Base-by-base conservation (phyloP, 2,888 invertebrate genomes). In the Scaptomyza reducta region DNA sequence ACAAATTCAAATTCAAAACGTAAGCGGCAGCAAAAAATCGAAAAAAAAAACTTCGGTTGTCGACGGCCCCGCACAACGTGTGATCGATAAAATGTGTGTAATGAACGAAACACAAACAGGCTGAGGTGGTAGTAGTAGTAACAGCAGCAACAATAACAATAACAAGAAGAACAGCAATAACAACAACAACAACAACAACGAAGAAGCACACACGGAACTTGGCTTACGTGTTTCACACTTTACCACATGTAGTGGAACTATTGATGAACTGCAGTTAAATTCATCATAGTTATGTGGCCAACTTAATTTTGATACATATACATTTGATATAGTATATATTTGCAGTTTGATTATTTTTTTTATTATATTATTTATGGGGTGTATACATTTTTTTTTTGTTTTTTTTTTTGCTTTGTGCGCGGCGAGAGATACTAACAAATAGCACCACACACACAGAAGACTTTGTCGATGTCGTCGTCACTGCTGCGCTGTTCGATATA, bases 401-500 rank as follows among this genome's bases (percentile, higher is more conserved):
- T 33, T 10, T 31, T n/a, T 35, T 49, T 62, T 65, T 70, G 56
- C 69, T 51, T 73, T 77, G 71, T 76, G 71, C 84, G 65, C 70
- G 73, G 69, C 76, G 76, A 61, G 74, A 74, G 74, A 74, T 70
- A 75, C 75, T 56, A 71, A 75, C 67, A 75, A 74, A 74, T 67
- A 70, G 61, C 66, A 70, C 51, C 66, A 76, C 62, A 75, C 72
- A 75, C 72, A 76, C 65, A 65, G 61, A 73, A 65, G 61, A 73
- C 62, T 51, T 57, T 45, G 51, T 60, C 65, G 66, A 57, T 45
- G 51, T 60, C 64, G 66, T 79, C 73, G 77, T 79, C 68, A 79
- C 77, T 84, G 84, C 72, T 79, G 84, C 81, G 72, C 84, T 79
- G 84, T 81, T 75, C 87, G 84, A 74, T 79, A 77, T 84, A 79